Percentiles rank a stretch among this genome's conserved stretches.
phyloP scores from a whole-genome alignment of 2,797 vertebrate species.

The Pseudomugil tenellus region DNA sequence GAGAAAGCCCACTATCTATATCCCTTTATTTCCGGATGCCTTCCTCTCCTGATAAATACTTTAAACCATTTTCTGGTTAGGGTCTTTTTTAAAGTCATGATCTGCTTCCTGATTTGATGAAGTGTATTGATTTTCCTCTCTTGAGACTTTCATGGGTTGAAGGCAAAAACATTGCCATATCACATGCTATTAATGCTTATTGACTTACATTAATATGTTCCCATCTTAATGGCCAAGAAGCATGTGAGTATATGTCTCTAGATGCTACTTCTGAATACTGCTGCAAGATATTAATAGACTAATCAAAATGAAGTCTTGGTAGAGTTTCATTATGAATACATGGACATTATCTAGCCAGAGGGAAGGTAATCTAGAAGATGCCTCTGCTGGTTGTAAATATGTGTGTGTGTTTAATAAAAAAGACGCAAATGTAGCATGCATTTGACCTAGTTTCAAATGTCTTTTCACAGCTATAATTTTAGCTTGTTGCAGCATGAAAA shows the following conservation, averaged over 20 bases:
- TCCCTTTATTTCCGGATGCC: slow-evolving; percentile 34
- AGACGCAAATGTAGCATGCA: not conserved
- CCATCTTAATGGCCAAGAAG: slow-evolving; percentile 20
- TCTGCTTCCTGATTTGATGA: slow-evolving; percentile 47
- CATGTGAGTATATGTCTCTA: slow-evolving; percentile 38
- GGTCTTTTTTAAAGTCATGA: slow-evolving; percentile 27
- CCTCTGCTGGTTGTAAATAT: not conserved
- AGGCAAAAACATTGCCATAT: slow-evolving; percentile 32
- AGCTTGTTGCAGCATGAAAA: not conserved
- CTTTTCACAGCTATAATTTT: not conserved
- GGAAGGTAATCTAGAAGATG: slow-evolving; percentile 30
- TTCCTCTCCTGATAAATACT: slow-evolving; percentile 17
- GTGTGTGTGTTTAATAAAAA: not conserved
- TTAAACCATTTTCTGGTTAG: slow-evolving; percentile 30
- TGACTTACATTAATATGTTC: not conserved
- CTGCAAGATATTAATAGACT: slow-evolving; percentile 68
- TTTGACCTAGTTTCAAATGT: not conserved
- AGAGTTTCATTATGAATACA: slow-evolving; percentile 25
- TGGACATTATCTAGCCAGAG: slow-evolving; percentile 18
- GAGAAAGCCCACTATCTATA: slow-evolving; percentile 50
- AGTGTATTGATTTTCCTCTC: slow-evolving; percentile 55
- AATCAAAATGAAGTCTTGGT: slow-evolving; percentile 61
- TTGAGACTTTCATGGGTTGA: slow-evolving; percentile 32
- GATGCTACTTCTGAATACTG: slow-evolving; percentile 42
- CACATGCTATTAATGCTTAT: slow-evolving; percentile 32